Evolutionary conservation across 2,797 vertebrate species (phyloP).

Genomic region (Dendrocincla fuliginosa): DNA sequence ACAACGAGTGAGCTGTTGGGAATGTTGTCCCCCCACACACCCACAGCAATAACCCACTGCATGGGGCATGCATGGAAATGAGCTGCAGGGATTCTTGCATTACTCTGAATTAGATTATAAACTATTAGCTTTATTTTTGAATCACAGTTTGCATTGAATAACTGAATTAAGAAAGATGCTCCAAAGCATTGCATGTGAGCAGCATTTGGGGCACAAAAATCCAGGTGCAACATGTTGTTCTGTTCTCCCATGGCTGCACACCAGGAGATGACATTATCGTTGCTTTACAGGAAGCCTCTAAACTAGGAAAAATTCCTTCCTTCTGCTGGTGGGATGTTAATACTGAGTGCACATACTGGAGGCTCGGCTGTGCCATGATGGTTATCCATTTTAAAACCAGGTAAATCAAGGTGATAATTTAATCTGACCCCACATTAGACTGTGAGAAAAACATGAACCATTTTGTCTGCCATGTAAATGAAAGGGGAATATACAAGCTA

Average conservation of each 20-base stretch:
- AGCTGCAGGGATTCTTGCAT: background rate
- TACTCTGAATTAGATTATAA: background rate
- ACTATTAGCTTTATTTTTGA: background rate
- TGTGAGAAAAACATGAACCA: rapidly evolving
- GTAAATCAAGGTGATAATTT: background rate
- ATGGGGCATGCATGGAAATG: rapidly evolving
- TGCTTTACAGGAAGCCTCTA: background rate
- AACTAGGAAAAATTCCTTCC: background rate
- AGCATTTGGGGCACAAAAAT: background rate
- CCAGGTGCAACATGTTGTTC: background rate
- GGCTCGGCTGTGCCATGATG: rapidly evolving
- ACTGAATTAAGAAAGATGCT: background rate
- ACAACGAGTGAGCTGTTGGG: rapidly evolving
- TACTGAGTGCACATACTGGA: background rate
- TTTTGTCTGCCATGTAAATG: background rate
- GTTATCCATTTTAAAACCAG: background rate
- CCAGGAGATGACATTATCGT: background rate
- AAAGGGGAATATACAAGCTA: background rate
- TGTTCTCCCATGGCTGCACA: background rate
- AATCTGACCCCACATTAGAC: background rate
- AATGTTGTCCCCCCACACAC: rapidly evolving
- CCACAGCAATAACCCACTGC: rapidly evolving
- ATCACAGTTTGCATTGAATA: background rate
- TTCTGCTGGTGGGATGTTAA: background rate
- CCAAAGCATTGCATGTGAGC: rapidly evolving